A percentile compares a stretch with the other conserved stretches of the same genome.
phyloP scores from a whole-genome alignment of 1,140 invertebrate species.

The Campoletis sonorensis region DNA sequence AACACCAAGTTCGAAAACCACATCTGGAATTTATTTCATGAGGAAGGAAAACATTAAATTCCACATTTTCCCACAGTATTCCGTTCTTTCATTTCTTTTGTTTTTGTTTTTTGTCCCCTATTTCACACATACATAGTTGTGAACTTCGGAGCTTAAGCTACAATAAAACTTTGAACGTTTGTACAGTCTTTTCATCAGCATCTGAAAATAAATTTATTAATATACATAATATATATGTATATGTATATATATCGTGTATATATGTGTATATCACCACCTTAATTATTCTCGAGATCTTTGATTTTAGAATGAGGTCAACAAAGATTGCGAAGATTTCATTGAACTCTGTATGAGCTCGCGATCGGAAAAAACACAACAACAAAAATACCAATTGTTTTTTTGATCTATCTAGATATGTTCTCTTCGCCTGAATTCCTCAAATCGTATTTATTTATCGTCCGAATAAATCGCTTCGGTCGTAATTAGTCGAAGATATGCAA shows the following conservation, averaged over 20 bases:
- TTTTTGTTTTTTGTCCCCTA: background rate
- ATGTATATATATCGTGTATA: background rate
- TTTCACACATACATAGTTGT: constrained; percentile 18
- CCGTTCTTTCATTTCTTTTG: background rate
- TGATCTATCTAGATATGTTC: background rate
- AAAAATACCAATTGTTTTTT: background rate
- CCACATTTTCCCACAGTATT: background rate
- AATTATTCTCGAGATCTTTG: constrained; percentile 24
- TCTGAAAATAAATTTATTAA: constrained; percentile 37
- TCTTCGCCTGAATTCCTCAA: no score
- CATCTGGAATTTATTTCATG: no score
- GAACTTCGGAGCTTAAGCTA: constrained; percentile 14
- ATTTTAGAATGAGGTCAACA: background rate
- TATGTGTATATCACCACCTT: background rate
- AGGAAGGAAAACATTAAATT: background rate
- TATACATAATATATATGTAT: constrained; percentile 3
- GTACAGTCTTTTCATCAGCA: constrained; percentile 39
- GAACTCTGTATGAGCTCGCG: no score
- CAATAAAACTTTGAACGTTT: constrained; percentile 39
- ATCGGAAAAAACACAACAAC: no score
- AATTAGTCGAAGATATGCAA: no score
- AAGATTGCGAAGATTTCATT: no score
- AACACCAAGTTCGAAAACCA: no score
- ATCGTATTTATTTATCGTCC: no score
- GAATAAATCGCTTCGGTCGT: no score